These are phyloP conservation scores for Drosophila hydei DNA, from an alignment of 1,140 invertebrate species.

Conservation along the genomic window DNA sequence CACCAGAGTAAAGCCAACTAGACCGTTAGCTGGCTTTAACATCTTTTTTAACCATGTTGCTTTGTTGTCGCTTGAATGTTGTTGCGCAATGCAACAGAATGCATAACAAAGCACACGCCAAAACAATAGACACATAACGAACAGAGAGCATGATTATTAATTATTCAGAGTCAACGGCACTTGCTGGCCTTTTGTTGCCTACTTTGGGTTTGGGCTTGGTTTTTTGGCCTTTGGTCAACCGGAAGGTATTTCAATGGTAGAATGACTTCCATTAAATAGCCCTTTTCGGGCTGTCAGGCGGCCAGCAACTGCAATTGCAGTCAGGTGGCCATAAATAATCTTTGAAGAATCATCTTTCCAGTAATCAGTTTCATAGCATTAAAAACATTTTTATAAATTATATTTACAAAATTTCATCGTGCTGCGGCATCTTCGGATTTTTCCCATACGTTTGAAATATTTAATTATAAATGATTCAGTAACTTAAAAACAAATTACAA, in stretches of 20 bases:
- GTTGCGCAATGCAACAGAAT: conserved; percentile 80
- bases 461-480: no score
- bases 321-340: conserved; percentile 18
- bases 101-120: conserved; percentile 62
- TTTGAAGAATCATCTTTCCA: conserved; percentile 19
- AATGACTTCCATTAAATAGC: conserved; percentile 48
- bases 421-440: no score
- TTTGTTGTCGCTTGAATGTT: conserved; percentile 22
- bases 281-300: conserved; percentile 2
- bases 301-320: conserved; percentile 18
- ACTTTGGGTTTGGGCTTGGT: conserved; percentile 21
- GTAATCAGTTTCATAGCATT: not conserved
- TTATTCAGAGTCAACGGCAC: conserved; percentile 72
- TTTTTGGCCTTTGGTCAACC: conserved; percentile 47
- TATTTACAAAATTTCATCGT: not conserved
- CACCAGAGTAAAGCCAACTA: conserved; percentile 17
- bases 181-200: conserved; percentile 51
- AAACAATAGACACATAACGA: conserved; percentile 72
- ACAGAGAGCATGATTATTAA: conserved; percentile 65
- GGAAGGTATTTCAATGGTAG: conserved; percentile 61
- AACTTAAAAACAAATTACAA: not conserved
- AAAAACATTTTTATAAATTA: not conserved
- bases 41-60: conserved; percentile 43
- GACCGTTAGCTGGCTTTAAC: conserved; percentile 29
- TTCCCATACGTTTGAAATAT: no score